phyloP scores from a whole-genome alignment of 2,113 vertebrate species.

The Hippolais icterina region DNA sequence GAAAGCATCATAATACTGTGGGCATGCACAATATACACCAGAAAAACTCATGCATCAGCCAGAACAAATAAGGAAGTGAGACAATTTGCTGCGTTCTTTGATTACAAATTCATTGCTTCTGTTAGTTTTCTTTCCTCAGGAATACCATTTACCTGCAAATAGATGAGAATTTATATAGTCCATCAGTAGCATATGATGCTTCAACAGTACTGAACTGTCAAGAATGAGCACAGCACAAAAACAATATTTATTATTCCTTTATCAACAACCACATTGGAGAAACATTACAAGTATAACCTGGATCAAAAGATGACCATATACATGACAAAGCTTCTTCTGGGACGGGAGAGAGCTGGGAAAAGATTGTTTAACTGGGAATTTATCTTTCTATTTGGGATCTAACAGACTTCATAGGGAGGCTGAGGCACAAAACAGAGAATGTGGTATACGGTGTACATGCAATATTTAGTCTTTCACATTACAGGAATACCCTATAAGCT shows the following conservation, averaged over 20 bases:
- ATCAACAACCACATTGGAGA: background rate
- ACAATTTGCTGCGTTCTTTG: background rate
- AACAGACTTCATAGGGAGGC: background rate
- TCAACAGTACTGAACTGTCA: background rate
- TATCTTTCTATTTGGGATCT: background rate
- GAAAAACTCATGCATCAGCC: conserved; percentile 67
- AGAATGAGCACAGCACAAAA: background rate
- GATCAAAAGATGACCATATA: accelerated
- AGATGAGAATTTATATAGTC: background rate
- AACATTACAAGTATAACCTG: background rate
- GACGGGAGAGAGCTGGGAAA: background rate
- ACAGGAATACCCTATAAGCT: background rate
- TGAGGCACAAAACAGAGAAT: background rate
- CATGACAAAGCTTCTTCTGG: background rate
- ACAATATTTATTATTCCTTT: background rate
- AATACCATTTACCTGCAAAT: conserved; percentile 96
- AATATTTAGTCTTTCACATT: background rate
- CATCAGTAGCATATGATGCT: background rate
- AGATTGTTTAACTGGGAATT: background rate
- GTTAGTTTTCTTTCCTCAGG: conserved; percentile 98
- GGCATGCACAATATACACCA: conserved; percentile 69
- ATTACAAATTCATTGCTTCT: conserved; percentile 91
- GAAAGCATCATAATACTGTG: conserved; percentile 34
- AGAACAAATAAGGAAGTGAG: background rate
- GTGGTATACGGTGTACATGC: too few relatives aligned